Evolutionary conservation across 2,888 invertebrate species (phyloP).

Genomic region (Drosophila pseudotalamancana): DNA sequence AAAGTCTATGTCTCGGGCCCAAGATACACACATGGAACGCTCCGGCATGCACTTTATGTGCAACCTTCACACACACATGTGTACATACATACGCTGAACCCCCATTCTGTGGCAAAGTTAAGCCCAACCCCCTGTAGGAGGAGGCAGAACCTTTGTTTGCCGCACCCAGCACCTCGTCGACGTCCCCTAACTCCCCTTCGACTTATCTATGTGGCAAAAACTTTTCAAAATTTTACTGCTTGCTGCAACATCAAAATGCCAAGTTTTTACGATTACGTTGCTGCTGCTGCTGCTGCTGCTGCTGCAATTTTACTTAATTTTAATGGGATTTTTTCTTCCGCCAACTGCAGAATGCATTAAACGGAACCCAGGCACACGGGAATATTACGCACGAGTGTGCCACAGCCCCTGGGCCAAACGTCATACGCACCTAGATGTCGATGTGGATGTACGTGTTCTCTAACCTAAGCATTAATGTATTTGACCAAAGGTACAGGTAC

Average conservation of each 20-base stretch:
- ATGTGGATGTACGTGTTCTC: not conserved
- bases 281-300: conserved; percentile 40
- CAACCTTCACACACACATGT: conserved; percentile 57
- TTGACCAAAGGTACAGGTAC: conserved; percentile 28
- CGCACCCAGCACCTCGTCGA: conserved; percentile 17
- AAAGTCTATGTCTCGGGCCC: conserved; percentile 53
- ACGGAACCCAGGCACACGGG: conserved; percentile 62
- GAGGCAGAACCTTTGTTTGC: conserved; percentile 67
- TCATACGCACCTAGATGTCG: conserved; percentile 4
- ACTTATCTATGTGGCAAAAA: conserved; percentile 74
- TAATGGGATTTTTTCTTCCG: conserved; percentile 79
- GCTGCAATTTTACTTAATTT: conserved; percentile 82
- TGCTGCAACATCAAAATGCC: conserved; percentile 76
- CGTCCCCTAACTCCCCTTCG: not conserved
- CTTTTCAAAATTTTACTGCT: conserved; percentile 76
- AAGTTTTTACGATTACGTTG: conserved; percentile 75
- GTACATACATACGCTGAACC: conserved; percentile 20
- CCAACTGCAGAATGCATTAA: conserved; percentile 77
- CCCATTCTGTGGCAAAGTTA: conserved; percentile 5
- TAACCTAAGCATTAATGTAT: not conserved
- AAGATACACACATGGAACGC: conserved; percentile 36
- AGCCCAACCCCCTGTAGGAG: conserved; percentile 32
- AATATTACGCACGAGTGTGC: conserved; percentile 67
- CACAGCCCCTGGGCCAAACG: conserved; percentile 11
- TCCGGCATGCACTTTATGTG: conserved; percentile 63